Evolutionary conservation across 2,113 vertebrate species (phyloP).

Genomic region (Sorex fumeus): DNA sequence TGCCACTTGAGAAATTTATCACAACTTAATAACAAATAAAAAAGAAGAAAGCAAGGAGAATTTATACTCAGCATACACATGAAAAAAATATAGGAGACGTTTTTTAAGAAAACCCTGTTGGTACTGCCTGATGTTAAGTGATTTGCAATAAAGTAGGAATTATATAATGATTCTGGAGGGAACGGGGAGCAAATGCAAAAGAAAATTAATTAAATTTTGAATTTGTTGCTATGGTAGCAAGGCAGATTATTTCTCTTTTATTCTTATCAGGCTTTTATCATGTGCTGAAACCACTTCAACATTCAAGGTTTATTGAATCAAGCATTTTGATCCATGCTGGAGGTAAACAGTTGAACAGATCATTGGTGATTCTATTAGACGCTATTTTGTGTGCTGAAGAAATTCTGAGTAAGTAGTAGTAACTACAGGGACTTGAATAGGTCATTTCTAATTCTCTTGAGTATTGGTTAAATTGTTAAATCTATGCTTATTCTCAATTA

Average conservation of each 20-base stretch:
- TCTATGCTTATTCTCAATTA: conserved; percentile 28
- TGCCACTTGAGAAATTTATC: background rate
- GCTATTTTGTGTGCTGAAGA: background rate
- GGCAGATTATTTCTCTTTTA: background rate
- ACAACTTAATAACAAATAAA: background rate
- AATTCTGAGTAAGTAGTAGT: background rate
- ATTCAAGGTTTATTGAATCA: background rate
- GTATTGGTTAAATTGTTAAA: background rate
- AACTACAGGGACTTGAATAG: background rate
- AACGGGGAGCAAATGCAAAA: too few species aligned
- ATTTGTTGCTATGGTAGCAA: conserved; percentile 29
- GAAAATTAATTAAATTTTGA: background rate
- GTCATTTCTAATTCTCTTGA: background rate
- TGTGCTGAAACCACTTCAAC: background rate
- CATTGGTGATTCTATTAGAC: background rate
- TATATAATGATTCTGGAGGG: background rate
- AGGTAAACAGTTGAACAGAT: background rate
- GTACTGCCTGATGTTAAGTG: background rate
- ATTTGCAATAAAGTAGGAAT: background rate
- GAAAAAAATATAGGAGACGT: background rate
- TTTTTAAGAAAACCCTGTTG: background rate
- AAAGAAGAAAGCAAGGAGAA: background rate
- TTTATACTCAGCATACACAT: background rate
- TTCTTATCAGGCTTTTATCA: background rate
- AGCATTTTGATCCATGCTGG: background rate